Base-by-base conservation (phyloP, 2,797 vertebrate species). In the Notolepis coatsorum region DNA sequence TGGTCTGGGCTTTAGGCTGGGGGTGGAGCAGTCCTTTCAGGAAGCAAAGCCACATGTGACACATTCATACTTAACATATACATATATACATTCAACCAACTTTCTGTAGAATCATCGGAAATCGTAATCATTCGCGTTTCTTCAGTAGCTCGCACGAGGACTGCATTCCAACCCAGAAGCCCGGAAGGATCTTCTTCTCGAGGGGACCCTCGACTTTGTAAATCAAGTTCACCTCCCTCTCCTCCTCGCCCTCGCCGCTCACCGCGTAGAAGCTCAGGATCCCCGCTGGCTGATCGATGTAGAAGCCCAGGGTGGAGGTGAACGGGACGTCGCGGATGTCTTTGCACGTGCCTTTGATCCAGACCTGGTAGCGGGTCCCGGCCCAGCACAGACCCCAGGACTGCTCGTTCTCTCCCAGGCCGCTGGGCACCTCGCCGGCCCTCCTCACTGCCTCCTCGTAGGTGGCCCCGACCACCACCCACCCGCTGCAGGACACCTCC, bases 381-480 rank as follows among this genome's bases (percentile, higher is more conserved):
- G 76, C 61, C 86, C 90, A 92, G 5, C 90, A 87, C 49, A 93
- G 48, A 55, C 80, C 87, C 89, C 87, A 92, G 6, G 91, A 92
- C 46, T 89, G 77, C 23, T 89, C 85, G 4, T 91, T 92, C 53
- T 91, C 85, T 28, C 90, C 88, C 0, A 91, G 75, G 24, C 88
- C 86, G n/a, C 81, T 89, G 0, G 80, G 75, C 5, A 84, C 87
- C 3, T 80, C 68, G 1, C 54, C 15, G 3, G 68, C 80, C 55
- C 77, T 85, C 24, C 88, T 60, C 0, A 73, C 75, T 0, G 85
- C 73, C 41, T 67, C 79, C 71, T 86, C 79, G 8, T 81, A 89
- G 2, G 78, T 46, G 24, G 73, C 83, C 39, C 85, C 88, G 1
- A 90, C 61, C 17, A 79, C 77, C 41, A 74, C 85, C 84, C 84